Conservation (phyloP, 2,113 vertebrate species). For the Sitta europaea region DNA sequence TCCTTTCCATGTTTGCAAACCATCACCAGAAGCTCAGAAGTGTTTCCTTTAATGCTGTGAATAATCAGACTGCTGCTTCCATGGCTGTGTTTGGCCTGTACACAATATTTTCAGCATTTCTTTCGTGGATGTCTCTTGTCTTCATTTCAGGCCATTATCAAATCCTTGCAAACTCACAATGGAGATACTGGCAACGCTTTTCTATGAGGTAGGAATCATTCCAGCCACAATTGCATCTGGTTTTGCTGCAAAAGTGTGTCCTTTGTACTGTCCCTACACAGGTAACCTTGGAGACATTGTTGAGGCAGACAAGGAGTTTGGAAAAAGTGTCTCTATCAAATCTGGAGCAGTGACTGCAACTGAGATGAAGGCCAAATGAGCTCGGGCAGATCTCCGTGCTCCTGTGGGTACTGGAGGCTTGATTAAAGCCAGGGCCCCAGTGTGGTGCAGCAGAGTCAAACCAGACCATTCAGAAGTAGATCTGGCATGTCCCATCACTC, state of each 20-base stretch:
- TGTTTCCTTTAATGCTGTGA: background rate
- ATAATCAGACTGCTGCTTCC: background rate
- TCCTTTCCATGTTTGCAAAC: background rate
- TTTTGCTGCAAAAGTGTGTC: background rate
- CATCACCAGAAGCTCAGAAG: background rate
- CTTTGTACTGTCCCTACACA: background rate
- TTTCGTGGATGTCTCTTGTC: background rate
- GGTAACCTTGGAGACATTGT: background rate
- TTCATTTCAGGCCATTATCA: background rate
- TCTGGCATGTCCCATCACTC: background rate
- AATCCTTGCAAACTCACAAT: accelerated
- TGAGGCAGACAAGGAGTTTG: background rate
- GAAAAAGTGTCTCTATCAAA: background rate
- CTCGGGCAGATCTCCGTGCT: background rate
- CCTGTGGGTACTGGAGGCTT: background rate
- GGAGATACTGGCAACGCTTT: background rate
- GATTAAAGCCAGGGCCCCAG: background rate
- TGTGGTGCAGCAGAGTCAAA: background rate
- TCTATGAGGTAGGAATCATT: background rate
- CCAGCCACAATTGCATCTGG: background rate
- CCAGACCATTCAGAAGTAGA: background rate
- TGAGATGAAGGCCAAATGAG: background rate
- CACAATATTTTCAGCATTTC: background rate
- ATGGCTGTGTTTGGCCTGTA: background rate
- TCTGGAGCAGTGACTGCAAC: background rate